Percentiles rank a stretch among this genome's conserved stretches.
Conservation (phyloP, 2,797 vertebrate genomes). For the Cynopterus sphinx region DNA sequence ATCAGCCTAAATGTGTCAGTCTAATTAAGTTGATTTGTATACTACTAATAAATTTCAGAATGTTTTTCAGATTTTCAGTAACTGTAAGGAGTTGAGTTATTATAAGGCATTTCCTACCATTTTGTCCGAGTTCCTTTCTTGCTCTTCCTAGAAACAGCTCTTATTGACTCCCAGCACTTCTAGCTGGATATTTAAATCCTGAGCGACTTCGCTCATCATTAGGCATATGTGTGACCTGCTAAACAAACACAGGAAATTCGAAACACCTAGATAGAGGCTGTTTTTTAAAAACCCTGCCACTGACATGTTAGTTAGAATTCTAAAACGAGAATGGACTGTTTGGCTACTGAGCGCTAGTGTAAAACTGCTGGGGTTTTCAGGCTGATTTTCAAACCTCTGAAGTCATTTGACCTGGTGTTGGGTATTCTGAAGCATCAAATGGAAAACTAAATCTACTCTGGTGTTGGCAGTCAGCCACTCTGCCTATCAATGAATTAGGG, state of each 20-base stretch:
- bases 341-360: background rate
- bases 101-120: background rate
- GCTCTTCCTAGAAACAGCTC: background rate
- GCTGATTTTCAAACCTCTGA: background rate
- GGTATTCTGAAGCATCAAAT: conserved; percentile 73
- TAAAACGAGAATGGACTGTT: background rate
- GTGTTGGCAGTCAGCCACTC: conserved; percentile 80
- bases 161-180: background rate
- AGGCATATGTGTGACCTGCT: background rate
- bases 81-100: background rate
- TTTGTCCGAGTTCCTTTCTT: background rate
- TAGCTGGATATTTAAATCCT: background rate
- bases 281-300: background rate
- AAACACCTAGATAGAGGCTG: conserved; percentile 26
- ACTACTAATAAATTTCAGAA: background rate
- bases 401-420: background rate
- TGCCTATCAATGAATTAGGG: conserved; percentile 79
- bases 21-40: background rate
- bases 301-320: background rate
- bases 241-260: background rate
- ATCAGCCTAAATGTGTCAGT: background rate
- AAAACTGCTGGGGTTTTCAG: background rate
- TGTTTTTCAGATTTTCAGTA: conserved; percentile 18
- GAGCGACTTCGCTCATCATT: background rate
- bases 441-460: conserved; percentile 59